phyloP scores from a whole-genome alignment of 2,113 vertebrate genomes.

The Scopus umbretta region DNA sequence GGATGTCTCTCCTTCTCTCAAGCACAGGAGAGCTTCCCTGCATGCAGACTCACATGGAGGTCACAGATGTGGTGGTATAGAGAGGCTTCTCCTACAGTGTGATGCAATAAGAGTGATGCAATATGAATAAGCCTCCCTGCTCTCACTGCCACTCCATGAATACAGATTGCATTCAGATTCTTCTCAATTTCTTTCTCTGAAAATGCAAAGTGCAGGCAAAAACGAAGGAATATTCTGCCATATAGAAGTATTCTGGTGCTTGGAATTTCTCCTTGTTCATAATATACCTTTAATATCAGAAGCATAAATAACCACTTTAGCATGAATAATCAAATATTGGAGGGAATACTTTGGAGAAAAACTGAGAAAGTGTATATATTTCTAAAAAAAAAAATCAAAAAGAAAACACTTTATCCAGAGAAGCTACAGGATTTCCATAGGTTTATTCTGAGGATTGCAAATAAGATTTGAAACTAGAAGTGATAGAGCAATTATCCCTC shows the following conservation, averaged over 20 bases:
- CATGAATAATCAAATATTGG: not conserved
- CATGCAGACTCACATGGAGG: not conserved
- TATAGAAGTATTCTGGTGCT: not conserved
- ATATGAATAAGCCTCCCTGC: not conserved
- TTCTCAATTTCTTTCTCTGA: not conserved
- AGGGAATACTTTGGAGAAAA: not conserved
- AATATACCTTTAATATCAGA: not conserved
- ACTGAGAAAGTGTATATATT: not conserved
- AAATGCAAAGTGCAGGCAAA: not conserved
- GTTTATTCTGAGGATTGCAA: not conserved
- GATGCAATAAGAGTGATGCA: not conserved
- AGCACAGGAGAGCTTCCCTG: not conserved
- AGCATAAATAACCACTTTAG: accelerated
- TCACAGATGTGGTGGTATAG: not conserved
- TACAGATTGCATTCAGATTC: not conserved
- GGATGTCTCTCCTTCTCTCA: accelerated
- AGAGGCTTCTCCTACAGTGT: not conserved
- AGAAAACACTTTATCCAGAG: not conserved
- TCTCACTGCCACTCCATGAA: not conserved
- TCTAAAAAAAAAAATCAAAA: not conserved
- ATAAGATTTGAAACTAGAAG: not conserved
- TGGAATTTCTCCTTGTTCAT: not conserved
- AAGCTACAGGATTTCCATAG: not conserved
- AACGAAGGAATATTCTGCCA: not conserved
- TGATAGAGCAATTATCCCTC: not conserved